phyloP scores from a whole-genome alignment of 2,888 invertebrate genomes.

The Luffia ferchaultella region DNA sequence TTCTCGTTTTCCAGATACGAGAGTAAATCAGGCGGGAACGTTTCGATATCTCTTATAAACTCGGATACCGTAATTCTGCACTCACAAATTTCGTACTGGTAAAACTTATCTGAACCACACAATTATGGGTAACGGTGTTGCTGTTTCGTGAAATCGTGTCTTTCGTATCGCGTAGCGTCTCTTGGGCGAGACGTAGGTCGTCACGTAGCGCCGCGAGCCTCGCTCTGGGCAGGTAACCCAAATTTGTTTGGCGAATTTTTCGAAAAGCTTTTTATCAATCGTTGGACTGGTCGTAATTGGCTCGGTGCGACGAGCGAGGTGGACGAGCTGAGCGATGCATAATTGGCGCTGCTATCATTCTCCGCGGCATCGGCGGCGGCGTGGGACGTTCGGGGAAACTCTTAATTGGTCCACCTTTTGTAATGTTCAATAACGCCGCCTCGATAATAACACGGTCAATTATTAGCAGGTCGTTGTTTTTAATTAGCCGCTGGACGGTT shows the following conservation, averaged over 20 bases:
- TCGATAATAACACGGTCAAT: constrained; percentile 53
- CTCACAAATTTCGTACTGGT: not conserved
- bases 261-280: constrained; percentile 45
- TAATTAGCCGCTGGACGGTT: constrained; percentile 35
- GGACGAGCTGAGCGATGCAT: constrained; percentile 28
- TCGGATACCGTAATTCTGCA: not conserved
- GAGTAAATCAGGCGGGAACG: not conserved
- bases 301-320: constrained; percentile 35
- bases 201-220: constrained; percentile 32
- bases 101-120: not conserved
- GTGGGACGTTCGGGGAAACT: constrained; percentile 59
- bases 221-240: constrained; percentile 6
- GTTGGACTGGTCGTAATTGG: constrained; percentile 52
- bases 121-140: not conserved
- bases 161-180: not conserved
- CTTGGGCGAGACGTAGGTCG: constrained; percentile 6
- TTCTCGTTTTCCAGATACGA: not conserved
- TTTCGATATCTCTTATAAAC: not conserved
- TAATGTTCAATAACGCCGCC: constrained; percentile 56
- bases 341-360: constrained; percentile 61
- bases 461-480: constrained; percentile 55
- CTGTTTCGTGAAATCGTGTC: not conserved
- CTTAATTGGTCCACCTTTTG: constrained; percentile 63
- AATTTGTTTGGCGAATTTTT: constrained; percentile 50
- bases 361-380: constrained; percentile 51